A percentile compares a stretch with the other conserved stretches of the same genome.
These are phyloP conservation scores for Tetrax tetrax DNA, from an alignment of 2,113 vertebrate genomes.

Conservation along the genomic window DNA sequence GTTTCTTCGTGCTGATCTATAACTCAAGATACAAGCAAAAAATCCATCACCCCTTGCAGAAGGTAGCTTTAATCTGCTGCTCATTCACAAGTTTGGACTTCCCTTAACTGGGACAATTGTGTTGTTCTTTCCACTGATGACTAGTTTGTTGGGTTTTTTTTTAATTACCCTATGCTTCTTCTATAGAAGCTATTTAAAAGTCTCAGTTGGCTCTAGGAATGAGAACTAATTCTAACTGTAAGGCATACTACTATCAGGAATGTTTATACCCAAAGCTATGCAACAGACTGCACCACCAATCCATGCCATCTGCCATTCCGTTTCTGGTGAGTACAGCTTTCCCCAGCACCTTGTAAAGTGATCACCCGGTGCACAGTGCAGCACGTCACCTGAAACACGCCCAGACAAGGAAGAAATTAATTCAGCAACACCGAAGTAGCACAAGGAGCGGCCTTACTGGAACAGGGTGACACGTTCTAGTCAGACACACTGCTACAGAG, in stretches of 20 bases:
- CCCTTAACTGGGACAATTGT: not conserved
- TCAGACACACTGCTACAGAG: accelerated
- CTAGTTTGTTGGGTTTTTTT: not conserved
- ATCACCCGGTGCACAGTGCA: not conserved
- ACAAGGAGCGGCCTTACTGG: not conserved
- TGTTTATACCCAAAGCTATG: not conserved
- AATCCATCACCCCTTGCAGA: not conserved
- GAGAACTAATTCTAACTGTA: not conserved
- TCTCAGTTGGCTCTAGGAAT: not conserved
- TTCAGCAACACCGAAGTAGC: too few relatives aligned
- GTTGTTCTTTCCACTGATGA: not conserved
- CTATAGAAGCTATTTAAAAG: not conserved
- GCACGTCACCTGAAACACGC: not conserved
- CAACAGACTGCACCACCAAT: too few relatives aligned
- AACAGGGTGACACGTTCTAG: not conserved
- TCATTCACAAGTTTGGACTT: not conserved
- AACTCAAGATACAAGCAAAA: not conserved
- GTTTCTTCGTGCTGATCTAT: not conserved
- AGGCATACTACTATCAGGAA: too few relatives aligned
- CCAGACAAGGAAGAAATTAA: not conserved
- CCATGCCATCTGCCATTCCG: not conserved
- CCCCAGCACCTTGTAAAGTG: accelerated
- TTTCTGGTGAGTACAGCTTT: not conserved
- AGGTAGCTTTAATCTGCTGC: not conserved
- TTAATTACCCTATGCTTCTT: not conserved